phyloP scores from a whole-genome alignment of 1,140 invertebrate genomes.

The Euglossa dilemma region DNA sequence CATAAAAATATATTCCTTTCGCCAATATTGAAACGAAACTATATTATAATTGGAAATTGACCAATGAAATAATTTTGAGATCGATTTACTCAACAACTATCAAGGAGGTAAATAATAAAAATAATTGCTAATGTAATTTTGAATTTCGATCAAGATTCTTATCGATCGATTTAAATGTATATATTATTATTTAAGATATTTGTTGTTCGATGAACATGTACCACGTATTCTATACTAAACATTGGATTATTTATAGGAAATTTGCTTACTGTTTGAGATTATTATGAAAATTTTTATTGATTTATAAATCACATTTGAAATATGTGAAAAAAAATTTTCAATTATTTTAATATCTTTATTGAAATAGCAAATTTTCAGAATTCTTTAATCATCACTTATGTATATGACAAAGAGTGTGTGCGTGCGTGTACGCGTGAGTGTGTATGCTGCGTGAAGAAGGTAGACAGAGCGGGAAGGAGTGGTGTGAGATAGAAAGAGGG shows the following conservation, averaged over 20 bases:
- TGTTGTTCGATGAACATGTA: slow-evolving; percentile 36
- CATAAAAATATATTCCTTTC: neutral
- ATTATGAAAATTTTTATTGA: slow-evolving; percentile 24
- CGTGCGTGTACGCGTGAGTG: too few relatives aligned
- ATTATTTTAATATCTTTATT: slow-evolving; percentile 34
- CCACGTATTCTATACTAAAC: slow-evolving; percentile 32
- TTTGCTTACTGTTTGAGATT: neutral
- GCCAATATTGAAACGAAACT: slow-evolving; percentile 5
- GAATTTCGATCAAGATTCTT: slow-evolving; percentile 5
- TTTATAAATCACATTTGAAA: slow-evolving; percentile 18
- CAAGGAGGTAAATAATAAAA: neutral
- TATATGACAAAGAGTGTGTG: slow-evolving; percentile 23
- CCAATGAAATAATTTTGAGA: slow-evolving; percentile 11
- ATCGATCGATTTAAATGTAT: slow-evolving; percentile 33
- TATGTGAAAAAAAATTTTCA: slow-evolving; percentile 7
- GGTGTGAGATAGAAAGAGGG: too few relatives aligned
- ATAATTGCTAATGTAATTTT: slow-evolving; percentile 24
- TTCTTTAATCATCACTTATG: slow-evolving; percentile 28
- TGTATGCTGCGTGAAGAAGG: too few relatives aligned
- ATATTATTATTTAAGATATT: slow-evolving; percentile 54
- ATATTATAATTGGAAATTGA: neutral
- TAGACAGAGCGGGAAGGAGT: too few relatives aligned
- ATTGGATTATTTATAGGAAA: slow-evolving; percentile 2
- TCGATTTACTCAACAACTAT: slow-evolving; percentile 8
- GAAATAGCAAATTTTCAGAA: slow-evolving; percentile 16